Base-by-base conservation (phyloP, 2,113 vertebrate species). In the Oncorhynchus nerka region DNA sequence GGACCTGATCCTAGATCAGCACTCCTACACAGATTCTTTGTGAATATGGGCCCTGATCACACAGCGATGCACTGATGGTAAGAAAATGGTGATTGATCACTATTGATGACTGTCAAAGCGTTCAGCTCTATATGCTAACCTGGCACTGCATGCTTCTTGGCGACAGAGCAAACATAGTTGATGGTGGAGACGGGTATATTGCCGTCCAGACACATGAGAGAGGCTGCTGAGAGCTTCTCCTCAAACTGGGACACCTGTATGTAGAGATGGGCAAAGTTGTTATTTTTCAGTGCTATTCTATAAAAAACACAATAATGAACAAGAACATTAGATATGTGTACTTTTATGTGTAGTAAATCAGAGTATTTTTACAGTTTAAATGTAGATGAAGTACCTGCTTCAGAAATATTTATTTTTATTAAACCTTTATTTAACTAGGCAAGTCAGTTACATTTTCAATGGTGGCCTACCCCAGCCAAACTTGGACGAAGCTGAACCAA, bases 181-280 rank as follows among this genome's bases (percentile, higher is more conserved):
- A 97, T 93, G 73, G 96, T 96, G 77, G 95, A 89, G 34, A 92
- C 61, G 0, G 96, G 96, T 73, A 97, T 88, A 75, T 97, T 97
- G 49, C 96, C 96, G 82, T 97, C 96, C 0, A 97, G 85, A 87
- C 96, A 95, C 72, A 97, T 57, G 0, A 97, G 87, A 0, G 90
- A 87, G 4, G 96, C 93, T 20, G 82, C 90, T 16, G 90, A 91
- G 68, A 97, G 85, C 59, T 89, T 90, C 55, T 93, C 85, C 75
- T 95, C 93, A 90, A 95, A 97, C 83, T 87, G 91, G 34, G 94
- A 95, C 74, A 97, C 95, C 96, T 97, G 80, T 8, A 79, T 76
- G 85, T 75, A 76, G 20, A 71, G 0, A n/a, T 26, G 7, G 61
- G 3, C 24, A 22, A 22, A 9, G 61, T 5, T 24, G 11, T n/a